Evolutionary conservation across 2,113 vertebrate genomes (phyloP).

Genomic region (Alexandromys fortis): DNA sequence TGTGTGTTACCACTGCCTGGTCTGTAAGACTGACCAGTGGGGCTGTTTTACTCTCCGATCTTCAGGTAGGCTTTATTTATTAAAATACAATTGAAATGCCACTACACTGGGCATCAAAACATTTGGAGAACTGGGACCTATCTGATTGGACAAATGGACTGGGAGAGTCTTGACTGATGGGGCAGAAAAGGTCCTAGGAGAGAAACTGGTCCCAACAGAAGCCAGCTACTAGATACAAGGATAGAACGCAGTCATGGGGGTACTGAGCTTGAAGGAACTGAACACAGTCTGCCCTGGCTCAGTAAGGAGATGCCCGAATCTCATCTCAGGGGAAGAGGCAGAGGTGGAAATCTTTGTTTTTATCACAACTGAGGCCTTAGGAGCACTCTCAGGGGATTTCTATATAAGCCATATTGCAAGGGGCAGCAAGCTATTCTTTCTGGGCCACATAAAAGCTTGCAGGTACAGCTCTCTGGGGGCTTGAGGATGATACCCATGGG

Average conservation of each 20-base stretch:
- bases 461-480: not conserved
- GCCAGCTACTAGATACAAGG: too few relatives aligned
- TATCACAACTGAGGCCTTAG: not conserved
- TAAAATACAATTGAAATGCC: too few relatives aligned
- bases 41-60: too few relatives aligned
- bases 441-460: not conserved
- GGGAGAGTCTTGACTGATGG: not conserved
- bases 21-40: too few relatives aligned
- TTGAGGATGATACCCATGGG: not conserved
- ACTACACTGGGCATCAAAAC: too few relatives aligned
- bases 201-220: not conserved
- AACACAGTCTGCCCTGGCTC: not conserved
- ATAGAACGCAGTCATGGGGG: not conserved
- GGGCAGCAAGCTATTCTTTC: not conserved
- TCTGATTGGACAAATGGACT: not conserved
- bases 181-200: not conserved
- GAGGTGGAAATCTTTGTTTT: not conserved
- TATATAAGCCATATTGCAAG: not conserved
- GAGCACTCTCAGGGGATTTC: not conserved
- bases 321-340: not conserved
- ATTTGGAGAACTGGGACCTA: accelerated
- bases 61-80: too few relatives aligned
- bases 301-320: not conserved
- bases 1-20: too few relatives aligned
- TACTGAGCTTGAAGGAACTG: not conserved